Evolutionary conservation across 2,888 invertebrate species (phyloP), one percentile per base, ranked within the genome.

Genomic region (Linnaemya tessellans): DNA sequence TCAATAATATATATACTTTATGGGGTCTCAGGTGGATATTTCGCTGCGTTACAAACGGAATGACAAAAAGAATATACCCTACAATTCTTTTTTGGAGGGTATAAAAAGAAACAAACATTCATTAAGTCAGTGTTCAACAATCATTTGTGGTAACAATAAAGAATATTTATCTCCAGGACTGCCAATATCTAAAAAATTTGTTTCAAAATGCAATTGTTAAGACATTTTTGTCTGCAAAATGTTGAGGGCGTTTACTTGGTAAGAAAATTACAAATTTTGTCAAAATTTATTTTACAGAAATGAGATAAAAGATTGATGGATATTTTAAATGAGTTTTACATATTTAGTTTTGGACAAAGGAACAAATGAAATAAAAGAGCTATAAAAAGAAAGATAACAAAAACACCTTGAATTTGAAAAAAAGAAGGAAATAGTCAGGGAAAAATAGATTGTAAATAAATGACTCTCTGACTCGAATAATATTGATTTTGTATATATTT

Each of bases 381-480:
- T 13, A 20, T 1, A 78, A 54, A 68, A 51, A 35, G 13, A 46
- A 67, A 4, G 18, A 43, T 25, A 71, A 43, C 13, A 46, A 65
- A 73, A 60, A 73, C 74, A 80, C 65, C 73, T 80, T 80, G 78
- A 79, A 15, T 20, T 51, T 1, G 10, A 46, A 46, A 25, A 10
- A 15, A 41, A 30, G 15, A 51, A 13, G 38, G 41, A 56, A 77
- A 75, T 43, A 13, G 15, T 38, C n/a, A 67, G 35, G 68, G 9
- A 58, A 49, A 80, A 41, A 78, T 74, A 56, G 74, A 85, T 85
- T 75, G 79, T 65, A 79, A 85, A 85, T 82, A 75, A 85, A 85
- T 85, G 79, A 85, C 75, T 85, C 71, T 74, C 18, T 62, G 81
- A 79, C 81, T 62, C 38, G 22, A 41, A 58, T 22, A 56, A 70